Evolutionary conservation across 1,140 invertebrate genomes (phyloP).

Genomic region (Zaprionus tsacasi): DNA sequence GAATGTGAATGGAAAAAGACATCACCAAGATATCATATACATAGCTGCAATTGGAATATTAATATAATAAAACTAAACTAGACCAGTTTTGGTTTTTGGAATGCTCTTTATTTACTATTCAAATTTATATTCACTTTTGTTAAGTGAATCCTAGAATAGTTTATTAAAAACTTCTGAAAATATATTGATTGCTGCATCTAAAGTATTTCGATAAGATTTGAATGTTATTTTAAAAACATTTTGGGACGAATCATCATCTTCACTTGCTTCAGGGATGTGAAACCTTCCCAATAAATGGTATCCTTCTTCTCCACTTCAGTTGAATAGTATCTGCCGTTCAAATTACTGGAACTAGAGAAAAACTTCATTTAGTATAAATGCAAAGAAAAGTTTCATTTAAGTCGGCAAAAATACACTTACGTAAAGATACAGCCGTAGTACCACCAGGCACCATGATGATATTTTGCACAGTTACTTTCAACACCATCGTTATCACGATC

Average conservation of each 20-base stretch:
- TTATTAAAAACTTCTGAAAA: background rate
- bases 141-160: background rate
- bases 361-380: background rate
- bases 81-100: too few species aligned
- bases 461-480: too few species aligned
- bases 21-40: too few species aligned
- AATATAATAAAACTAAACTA: too few species aligned
- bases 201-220: background rate
- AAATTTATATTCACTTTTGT: too few species aligned
- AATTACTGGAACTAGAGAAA: background rate
- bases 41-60: too few species aligned
- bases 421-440: background rate
- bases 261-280: background rate
- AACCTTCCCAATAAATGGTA: background rate
- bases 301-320: background rate
- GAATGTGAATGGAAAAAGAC: too few species aligned
- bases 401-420: background rate
- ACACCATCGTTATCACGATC: background rate
- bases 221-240: background rate
- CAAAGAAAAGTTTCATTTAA: background rate
- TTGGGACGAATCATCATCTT: background rate
- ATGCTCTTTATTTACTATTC: background rate
- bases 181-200: too few species aligned
- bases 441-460: background rate
- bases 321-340: background rate